phyloP scores from a whole-genome alignment of 2,113 vertebrate genomes.

The Coregonus clupeaformis region DNA sequence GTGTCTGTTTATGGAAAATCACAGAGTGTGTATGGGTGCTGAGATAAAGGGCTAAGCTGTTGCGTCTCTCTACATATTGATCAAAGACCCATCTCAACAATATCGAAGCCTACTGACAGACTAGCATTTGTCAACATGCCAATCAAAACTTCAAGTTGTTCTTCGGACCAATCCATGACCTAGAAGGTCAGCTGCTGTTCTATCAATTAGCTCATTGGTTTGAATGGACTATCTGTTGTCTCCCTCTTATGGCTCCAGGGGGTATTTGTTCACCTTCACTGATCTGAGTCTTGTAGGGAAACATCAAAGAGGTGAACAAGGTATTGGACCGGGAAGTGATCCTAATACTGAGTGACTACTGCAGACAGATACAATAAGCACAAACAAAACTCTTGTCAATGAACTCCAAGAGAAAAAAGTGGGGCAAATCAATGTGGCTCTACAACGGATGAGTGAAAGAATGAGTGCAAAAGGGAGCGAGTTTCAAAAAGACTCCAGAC shows the following conservation, averaged over 20 bases:
- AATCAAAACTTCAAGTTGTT: neutral
- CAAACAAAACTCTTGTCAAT: too few species aligned
- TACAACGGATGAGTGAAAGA: neutral
- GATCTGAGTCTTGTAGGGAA: neutral
- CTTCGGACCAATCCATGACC: neutral
- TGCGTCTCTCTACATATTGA: neutral
- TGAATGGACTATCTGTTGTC: neutral
- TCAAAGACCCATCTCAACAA: neutral
- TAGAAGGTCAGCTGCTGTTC: neutral
- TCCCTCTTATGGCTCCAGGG: neutral
- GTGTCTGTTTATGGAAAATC: neutral
- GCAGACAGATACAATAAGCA: neutral
- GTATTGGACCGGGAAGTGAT: neutral
- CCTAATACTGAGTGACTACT: neutral
- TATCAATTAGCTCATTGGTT: neutral
- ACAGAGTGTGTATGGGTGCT: neutral
- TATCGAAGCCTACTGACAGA: neutral
- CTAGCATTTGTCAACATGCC: neutral
- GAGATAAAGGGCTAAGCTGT: neutral
- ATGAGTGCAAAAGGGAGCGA: neutral
- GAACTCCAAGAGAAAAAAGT: too few species aligned
- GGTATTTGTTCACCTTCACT: neutral
- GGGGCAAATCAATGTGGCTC: neutral
- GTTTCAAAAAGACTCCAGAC: neutral
- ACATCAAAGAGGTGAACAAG: neutral